These are phyloP conservation scores for Fregetta grallaria DNA, from an alignment of 2,113 vertebrate species.

Conservation along the genomic window DNA sequence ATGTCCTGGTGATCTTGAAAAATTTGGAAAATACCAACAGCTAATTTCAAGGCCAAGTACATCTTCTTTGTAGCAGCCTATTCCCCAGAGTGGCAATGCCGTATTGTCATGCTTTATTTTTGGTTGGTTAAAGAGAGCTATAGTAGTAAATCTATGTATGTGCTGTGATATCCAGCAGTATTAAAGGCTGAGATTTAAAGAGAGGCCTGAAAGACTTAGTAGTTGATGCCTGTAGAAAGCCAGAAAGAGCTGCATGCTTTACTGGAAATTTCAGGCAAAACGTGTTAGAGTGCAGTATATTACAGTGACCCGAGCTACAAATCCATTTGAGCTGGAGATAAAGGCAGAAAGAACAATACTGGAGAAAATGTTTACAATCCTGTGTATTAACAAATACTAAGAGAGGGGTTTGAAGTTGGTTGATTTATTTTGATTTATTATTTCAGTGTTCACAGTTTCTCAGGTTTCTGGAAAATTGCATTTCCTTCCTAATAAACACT, in stretches of 20 bases:
- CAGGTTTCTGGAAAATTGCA: neutral
- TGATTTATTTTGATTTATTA: neutral
- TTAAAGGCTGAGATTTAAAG: conserved; percentile 38
- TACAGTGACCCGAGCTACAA: neutral
- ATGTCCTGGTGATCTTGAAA: neutral
- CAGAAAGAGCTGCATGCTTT: neutral
- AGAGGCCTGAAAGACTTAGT: neutral
- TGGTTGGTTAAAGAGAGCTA: neutral
- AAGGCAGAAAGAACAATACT: neutral
- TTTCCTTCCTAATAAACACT: neutral
- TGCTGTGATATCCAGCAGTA: neutral
- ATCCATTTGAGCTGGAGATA: conserved; percentile 8
- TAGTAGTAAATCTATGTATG: neutral
- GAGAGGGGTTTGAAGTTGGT: neutral
- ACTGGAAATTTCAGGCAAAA: conserved; percentile 15
- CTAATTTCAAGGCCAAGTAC: neutral
- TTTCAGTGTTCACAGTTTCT: neutral
- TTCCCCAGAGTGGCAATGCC: neutral
- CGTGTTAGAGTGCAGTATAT: neutral
- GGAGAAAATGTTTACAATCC: neutral
- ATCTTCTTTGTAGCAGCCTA: neutral
- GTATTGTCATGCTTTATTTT: neutral
- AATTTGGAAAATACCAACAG: neutral
- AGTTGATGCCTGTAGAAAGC: neutral
- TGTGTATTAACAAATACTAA: neutral